Base-by-base conservation (phyloP, 1,140 invertebrate genomes). In the Orchestia grillus region DNA sequence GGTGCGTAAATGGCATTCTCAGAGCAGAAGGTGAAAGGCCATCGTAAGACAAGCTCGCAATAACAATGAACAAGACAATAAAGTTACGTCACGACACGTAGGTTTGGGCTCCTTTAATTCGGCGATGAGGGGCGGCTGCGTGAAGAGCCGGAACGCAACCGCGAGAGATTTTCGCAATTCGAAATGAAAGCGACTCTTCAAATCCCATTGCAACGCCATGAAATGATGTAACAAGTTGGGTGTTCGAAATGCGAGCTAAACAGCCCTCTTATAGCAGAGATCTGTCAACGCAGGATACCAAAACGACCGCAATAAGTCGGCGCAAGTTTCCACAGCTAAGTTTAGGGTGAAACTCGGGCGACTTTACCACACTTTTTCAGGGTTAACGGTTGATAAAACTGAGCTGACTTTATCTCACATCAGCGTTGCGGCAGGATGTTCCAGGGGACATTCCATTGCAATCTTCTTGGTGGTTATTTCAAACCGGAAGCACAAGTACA, bases 41-140 rank as follows among this genome's bases (percentile, higher is more conserved):
- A 44, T 23, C 40, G 44, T 4, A 94, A 45, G 8, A 94, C 43
- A 94, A 94, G 43, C 43, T 44, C 43, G 43, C 44, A 94, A 94
- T 94, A 94, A 94, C 92, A 47, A 44, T 94, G 44, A 94, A 94
- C 92, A 40, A 6, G 36, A 45, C 92, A 94, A 94, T 94, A 94
- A 94, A 44, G 92, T 94, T 94, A 40, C 92, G 92, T 44, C 92
- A 94, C 36, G 41, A 40, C 92, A 47, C 62, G 28, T 3, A 44
- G 43, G 44, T 94, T 94, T 45, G 92, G 6, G 43, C 47, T 94
- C 92, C 44, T 47, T 94, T n/a, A 94, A 47, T 47, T 44, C 47
- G 44, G 40, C 44, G 92, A 47, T 90, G 41, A 90, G 36, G 92
- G 8, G 6, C 43, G 88, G 88, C 88, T 8, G 88, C 88, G 15